Conservation (phyloP, 2,888 invertebrate species). For the Rhynchonema sp. region DNA sequence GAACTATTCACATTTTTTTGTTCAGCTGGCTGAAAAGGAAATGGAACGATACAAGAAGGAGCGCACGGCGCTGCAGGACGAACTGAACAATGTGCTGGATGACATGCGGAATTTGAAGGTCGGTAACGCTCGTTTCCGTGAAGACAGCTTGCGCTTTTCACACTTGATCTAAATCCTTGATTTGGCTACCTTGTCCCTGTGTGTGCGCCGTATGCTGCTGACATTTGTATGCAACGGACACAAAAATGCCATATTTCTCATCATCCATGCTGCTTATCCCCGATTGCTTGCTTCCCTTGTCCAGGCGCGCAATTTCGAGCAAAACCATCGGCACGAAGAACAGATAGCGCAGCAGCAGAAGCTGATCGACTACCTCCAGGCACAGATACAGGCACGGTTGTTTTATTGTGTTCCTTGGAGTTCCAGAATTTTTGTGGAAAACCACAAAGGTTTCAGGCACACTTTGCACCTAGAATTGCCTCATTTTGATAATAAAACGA, state of each 20-base stretch:
- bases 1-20: background rate
- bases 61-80: background rate
- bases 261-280: too few species aligned
- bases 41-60: background rate
- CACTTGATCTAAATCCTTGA: too few species aligned
- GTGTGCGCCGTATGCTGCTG: background rate
- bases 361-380: conserved; percentile 1
- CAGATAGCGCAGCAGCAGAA: background rate
- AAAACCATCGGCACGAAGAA: background rate
- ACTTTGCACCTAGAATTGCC: too few species aligned
- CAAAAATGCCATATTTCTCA: background rate
- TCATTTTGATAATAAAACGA: too few species aligned
- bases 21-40: background rate
- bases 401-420: too few species aligned
- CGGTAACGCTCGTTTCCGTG: too few species aligned
- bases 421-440: too few species aligned
- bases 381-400: background rate
- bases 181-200: too few species aligned
- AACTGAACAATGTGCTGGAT: too few species aligned
- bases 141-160: too few species aligned
- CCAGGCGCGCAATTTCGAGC: background rate
- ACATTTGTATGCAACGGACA: background rate
- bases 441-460: too few species aligned
- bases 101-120: background rate
- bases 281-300: background rate